Percentiles rank a stretch among this genome's conserved stretches.
Conservation (phyloP, 2,113 vertebrate species). For the Strix aluco region DNA sequence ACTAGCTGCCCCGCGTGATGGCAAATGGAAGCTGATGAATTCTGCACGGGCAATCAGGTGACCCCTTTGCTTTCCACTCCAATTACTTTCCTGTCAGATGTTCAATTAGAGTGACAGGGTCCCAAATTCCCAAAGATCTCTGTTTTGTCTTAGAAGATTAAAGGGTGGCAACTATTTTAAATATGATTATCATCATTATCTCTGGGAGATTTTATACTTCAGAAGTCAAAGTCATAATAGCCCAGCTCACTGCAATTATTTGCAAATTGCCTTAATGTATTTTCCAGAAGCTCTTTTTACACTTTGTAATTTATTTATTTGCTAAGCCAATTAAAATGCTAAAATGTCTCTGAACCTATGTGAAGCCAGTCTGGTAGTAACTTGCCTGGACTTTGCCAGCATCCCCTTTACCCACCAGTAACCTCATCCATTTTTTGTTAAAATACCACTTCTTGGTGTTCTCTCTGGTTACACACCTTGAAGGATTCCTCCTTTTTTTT, state of each 20-base stretch:
- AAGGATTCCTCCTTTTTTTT: background rate
- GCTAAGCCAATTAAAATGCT: conserved; percentile 8
- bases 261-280: conserved; percentile 69
- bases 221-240: conserved; percentile 64
- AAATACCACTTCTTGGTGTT: background rate
- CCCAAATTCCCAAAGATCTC: conserved; percentile 6
- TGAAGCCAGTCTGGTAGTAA: background rate
- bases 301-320: conserved; percentile 69
- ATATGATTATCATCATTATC: conserved; percentile 67
- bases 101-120: background rate
- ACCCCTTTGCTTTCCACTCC: conserved; percentile 16
- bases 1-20: background rate
- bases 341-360: background rate
- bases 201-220: conserved; percentile 61
- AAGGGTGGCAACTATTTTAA: conserved; percentile 61
- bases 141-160: conserved; percentile 60
- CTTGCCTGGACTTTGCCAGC: background rate
- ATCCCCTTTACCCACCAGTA: background rate
- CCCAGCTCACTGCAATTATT: conserved; percentile 58
- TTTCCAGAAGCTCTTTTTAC: conserved; percentile 59
- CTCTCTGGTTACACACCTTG: background rate
- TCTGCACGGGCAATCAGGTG: background rate
- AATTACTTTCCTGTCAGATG: conserved; percentile 34
- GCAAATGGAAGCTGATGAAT: background rate
- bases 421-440: background rate